Conservation (phyloP, 64 coral and sea anemone genomes). For the Anthopleura sola region DNA sequence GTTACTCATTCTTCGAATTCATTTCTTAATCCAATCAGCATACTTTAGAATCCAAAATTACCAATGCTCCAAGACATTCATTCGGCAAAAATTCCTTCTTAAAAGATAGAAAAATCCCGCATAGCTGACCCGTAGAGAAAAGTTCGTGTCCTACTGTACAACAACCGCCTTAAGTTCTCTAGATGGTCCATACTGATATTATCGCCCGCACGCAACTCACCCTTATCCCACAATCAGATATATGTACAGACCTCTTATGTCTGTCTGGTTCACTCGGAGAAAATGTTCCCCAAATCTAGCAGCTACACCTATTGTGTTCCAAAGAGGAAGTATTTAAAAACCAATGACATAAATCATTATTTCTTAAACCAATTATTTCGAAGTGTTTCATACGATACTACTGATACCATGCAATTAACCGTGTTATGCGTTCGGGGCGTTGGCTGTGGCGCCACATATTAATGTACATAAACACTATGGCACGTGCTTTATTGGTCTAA, state of each 20-base stretch:
- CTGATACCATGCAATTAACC: background rate
- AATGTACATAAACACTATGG: background rate
- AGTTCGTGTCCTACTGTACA: background rate
- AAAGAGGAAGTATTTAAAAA: background rate
- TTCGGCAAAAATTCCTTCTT: background rate
- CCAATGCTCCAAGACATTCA: background rate
- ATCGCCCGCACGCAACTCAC: background rate
- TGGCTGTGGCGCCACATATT: background rate
- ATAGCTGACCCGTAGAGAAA: background rate
- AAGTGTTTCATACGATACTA: background rate
- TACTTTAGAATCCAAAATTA: background rate
- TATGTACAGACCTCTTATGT: background rate
- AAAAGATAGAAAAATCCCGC: background rate
- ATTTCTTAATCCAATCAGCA: background rate
- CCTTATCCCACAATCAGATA: conserved; percentile 1
- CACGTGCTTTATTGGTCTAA: background rate
- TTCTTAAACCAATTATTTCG: background rate
- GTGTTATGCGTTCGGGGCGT: conserved; percentile 2
- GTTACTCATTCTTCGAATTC: background rate
- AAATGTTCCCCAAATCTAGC: background rate
- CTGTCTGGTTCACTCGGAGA: background rate
- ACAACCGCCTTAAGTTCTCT: background rate
- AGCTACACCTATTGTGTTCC: background rate
- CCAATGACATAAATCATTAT: background rate
- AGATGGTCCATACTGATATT: background rate